phyloP scores from a whole-genome alignment of 2,797 vertebrate genomes.

The Helicolenus hilgendorfi region DNA sequence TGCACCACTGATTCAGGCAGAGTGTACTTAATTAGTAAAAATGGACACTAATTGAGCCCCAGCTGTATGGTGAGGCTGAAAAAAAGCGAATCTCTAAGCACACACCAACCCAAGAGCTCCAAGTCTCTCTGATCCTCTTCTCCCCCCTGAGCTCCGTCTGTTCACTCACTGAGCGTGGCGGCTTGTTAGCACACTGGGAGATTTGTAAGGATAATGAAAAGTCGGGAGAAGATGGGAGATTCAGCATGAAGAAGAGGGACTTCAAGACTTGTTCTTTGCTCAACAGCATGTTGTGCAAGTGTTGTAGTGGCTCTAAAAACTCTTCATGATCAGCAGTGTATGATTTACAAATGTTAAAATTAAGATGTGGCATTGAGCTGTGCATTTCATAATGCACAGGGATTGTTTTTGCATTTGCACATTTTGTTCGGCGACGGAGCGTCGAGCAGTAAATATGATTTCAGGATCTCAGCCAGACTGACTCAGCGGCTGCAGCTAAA shows the following conservation, averaged over 20 bases:
- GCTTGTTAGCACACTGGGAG: constrained; percentile 85
- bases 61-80: constrained; percentile 70
- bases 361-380: background rate
- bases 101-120: constrained; percentile 80
- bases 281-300: constrained; percentile 36
- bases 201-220: constrained; percentile 87
- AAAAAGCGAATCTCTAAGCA: constrained; percentile 76
- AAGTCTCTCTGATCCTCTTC: constrained; percentile 85
- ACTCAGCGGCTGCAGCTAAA: constrained; percentile 42
- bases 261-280: constrained; percentile 46
- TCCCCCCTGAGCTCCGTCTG: constrained; percentile 83
- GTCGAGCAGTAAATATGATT: constrained; percentile 46
- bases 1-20: constrained; percentile 83
- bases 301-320: background rate
- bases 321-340: background rate
- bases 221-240: constrained; percentile 62
- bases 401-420: constrained; percentile 44
- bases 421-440: background rate
- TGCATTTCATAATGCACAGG: background rate
- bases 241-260: constrained; percentile 46
- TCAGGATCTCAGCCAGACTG: constrained; percentile 49
- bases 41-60: constrained; percentile 89
- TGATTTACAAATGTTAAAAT: constrained; percentile 13
- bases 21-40: constrained; percentile 87
- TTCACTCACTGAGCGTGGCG: constrained; percentile 75